Evolutionary conservation across 1,140 invertebrate genomes (phyloP).

Genomic region (Bombus difficillimus): DNA sequence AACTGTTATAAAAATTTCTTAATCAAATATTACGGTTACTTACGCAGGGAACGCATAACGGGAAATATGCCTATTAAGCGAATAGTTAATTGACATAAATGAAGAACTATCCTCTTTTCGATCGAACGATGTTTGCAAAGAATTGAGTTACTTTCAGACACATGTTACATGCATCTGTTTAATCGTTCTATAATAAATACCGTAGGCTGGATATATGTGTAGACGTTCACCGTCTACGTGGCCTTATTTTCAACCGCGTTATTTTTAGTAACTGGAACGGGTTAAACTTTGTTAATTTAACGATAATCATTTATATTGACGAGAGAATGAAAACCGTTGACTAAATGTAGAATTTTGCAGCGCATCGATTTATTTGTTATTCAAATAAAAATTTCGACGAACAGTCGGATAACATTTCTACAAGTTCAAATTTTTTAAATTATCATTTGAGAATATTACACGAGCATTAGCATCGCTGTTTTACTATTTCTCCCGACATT

Average conservation of each 20-base stretch:
- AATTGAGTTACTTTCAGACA: background rate
- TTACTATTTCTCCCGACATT: too few relatives aligned
- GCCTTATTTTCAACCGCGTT: conserved; percentile 2
- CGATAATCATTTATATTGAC: background rate
- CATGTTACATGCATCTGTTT: background rate
- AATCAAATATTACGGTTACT: too few relatives aligned
- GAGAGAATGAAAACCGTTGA: background rate
- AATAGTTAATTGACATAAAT: too few relatives aligned
- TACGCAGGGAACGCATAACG: too few relatives aligned
- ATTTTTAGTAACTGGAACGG: conserved; percentile 18
- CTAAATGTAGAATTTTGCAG: background rate
- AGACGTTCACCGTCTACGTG: background rate
- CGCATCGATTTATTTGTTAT: background rate
- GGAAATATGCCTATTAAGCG: too few relatives aligned
- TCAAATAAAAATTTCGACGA: background rate
- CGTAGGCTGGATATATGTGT: background rate
- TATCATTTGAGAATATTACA: background rate
- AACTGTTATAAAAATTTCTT: background rate
- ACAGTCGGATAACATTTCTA: background rate
- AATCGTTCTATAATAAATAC: background rate
- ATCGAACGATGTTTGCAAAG: background rate
- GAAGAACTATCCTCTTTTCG: too few relatives aligned
- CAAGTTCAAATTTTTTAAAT: background rate
- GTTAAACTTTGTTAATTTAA: background rate
- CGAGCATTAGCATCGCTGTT: background rate